These are phyloP conservation scores for Streptopelia turtur DNA, from an alignment of 2,797 vertebrate genomes.

Conservation along the genomic window DNA sequence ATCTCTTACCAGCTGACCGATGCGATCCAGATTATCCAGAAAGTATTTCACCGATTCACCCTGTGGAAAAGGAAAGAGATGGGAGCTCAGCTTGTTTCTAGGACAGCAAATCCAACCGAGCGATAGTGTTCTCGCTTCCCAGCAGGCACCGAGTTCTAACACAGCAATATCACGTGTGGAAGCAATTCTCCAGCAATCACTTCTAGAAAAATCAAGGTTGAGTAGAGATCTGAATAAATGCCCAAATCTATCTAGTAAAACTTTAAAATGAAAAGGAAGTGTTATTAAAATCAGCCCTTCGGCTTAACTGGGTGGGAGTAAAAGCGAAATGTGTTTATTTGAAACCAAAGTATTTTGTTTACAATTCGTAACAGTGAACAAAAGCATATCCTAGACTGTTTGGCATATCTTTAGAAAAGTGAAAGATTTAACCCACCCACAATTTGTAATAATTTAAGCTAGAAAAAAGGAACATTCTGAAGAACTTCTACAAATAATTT, in stretches of 20 bases:
- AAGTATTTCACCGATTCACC: constrained; percentile 98
- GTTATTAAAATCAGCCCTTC: not conserved
- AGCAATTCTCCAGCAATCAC: not conserved
- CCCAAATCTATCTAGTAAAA: not conserved
- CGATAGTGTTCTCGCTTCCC: not conserved
- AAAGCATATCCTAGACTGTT: not conserved
- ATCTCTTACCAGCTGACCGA: constrained; percentile 92
- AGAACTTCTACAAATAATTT: not conserved
- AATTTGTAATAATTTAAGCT: not conserved
- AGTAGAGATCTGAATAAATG: not conserved
- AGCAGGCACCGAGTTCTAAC: not conserved
- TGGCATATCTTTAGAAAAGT: not conserved
- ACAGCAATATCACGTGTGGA: not conserved
- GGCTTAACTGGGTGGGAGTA: not conserved
- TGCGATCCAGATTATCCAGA: constrained; percentile 96
- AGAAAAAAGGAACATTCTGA: not conserved
- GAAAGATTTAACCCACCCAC: not conserved
- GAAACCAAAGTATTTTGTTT: not conserved
- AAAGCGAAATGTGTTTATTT: not conserved
- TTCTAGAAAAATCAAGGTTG: not conserved
- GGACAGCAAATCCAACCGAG: not conserved
- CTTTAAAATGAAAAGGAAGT: not conserved
- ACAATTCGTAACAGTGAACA: not conserved
- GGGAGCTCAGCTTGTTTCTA: not conserved
- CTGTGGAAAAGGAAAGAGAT: constrained; percentile 74